Conservation (phyloP, 2,888 invertebrate genomes). For the Chymomyza caudatula region DNA sequence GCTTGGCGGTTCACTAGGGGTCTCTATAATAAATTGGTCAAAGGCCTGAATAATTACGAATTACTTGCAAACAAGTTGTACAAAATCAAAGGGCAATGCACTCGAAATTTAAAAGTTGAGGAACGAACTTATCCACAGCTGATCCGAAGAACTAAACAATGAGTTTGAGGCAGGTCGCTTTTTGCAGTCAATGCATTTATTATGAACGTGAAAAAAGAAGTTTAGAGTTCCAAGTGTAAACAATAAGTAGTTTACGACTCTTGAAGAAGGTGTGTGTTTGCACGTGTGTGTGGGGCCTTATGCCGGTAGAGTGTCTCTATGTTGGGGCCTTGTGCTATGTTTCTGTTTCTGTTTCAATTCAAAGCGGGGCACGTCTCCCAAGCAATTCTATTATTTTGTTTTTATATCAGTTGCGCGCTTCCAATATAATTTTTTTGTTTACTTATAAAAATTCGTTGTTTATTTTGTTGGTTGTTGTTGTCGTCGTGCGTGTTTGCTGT, state of each 20-base stretch:
- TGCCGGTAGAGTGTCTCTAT: background rate
- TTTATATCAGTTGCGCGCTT: slow-evolving; percentile 49
- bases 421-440: slow-evolving; percentile 52
- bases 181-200: too few relatives aligned
- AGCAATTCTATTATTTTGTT: slow-evolving; percentile 3
- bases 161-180: slow-evolving; percentile 35
- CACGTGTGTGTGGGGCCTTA: slow-evolving; percentile 24
- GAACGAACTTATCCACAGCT: too few relatives aligned
- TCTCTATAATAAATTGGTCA: slow-evolving; percentile 63
- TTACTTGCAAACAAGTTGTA: slow-evolving; percentile 21
- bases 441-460: slow-evolving; percentile 55
- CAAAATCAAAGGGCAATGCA: background rate
- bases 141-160: too few relatives aligned
- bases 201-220: background rate
- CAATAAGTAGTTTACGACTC: background rate
- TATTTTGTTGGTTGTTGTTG: slow-evolving; percentile 36
- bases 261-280: too few relatives aligned
- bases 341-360: background rate
- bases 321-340: background rate
- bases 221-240: background rate
- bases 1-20: slow-evolving; percentile 9
- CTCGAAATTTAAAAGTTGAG: background rate
- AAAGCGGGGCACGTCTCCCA: background rate
- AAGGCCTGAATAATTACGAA: slow-evolving; percentile 70
- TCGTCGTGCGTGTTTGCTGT: slow-evolving; percentile 23